These are phyloP conservation scores for Diphyllodes magnificus DNA, from an alignment of 2,113 vertebrate species.

Conservation along the genomic window DNA sequence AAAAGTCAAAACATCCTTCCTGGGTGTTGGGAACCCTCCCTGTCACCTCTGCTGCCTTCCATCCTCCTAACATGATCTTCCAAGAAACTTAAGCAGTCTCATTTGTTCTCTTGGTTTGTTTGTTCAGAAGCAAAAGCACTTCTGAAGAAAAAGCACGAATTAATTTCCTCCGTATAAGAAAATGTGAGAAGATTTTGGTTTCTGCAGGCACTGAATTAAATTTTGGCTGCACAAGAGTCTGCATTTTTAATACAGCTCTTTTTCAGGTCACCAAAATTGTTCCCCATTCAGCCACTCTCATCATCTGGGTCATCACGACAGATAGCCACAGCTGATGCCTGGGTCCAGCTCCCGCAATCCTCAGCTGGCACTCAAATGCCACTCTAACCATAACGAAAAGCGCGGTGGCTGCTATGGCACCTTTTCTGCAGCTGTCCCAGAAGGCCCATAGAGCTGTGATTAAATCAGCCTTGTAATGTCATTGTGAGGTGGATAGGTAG, in stretches of 20 bases:
- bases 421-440: neutral
- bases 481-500: neutral
- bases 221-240: neutral
- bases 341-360: neutral
- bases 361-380: conserved; percentile 24
- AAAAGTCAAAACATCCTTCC: neutral
- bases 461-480: neutral
- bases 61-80: neutral
- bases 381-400: neutral
- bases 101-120: neutral
- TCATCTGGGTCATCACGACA: neutral
- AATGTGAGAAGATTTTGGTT: neutral
- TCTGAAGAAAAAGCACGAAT: neutral
- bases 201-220: conserved; percentile 1
- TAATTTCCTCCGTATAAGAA: neutral
- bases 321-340: conserved; percentile 22
- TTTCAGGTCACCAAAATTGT: conserved; percentile 49
- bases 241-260: conserved; percentile 6
- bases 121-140: neutral
- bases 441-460: neutral
- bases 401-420: neutral
- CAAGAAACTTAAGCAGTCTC: neutral
- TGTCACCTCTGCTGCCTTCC: neutral
- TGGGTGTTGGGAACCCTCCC: neutral
- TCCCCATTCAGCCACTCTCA: conserved; percentile 29